Evolutionary conservation across 1,140 invertebrate genomes (phyloP).

Genomic region (Cydia fagiglandana): DNA sequence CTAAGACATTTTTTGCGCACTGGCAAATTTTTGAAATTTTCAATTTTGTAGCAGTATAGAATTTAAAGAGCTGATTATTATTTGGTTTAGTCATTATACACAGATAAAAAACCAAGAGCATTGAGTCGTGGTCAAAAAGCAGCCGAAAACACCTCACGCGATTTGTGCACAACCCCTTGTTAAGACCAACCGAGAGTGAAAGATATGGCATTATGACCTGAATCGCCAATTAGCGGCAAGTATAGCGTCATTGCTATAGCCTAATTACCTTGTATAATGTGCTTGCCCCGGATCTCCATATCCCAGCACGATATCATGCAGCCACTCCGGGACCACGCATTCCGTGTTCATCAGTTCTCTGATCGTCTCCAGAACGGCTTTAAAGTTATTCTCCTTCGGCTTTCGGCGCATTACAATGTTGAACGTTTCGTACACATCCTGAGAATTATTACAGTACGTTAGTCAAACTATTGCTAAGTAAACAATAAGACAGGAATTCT

Average conservation of each 20-base stretch:
- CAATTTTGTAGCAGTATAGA: too few species aligned
- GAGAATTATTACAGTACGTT: constrained; percentile 29
- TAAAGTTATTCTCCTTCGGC: constrained; percentile 99
- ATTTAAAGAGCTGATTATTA: too few species aligned
- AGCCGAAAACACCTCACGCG: too few species aligned
- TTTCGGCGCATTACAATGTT: constrained; percentile 98
- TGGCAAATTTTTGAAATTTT: too few species aligned
- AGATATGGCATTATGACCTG: too few species aligned
- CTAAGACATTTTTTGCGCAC: too few species aligned
- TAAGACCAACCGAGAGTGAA: too few species aligned
- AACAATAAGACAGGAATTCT: not conserved
- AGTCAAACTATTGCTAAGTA: not conserved
- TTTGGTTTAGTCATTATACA: too few species aligned
- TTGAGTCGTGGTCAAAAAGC: too few species aligned
- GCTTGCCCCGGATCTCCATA: constrained; percentile 98
- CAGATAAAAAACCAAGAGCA: too few species aligned
- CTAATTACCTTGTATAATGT: constrained; percentile 90
- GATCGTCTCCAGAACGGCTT: constrained; percentile 99
- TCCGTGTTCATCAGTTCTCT: constrained; percentile 99
- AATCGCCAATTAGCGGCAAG: too few species aligned
- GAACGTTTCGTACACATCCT: constrained; percentile 98
- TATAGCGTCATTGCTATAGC: not conserved
- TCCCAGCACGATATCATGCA: constrained; percentile 98
- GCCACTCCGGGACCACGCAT: constrained; percentile 99
- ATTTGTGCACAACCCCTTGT: too few species aligned